These are phyloP conservation scores for Neoaliturus tenellus DNA, from an alignment of 2,888 invertebrate genomes.

Conservation along the genomic window DNA sequence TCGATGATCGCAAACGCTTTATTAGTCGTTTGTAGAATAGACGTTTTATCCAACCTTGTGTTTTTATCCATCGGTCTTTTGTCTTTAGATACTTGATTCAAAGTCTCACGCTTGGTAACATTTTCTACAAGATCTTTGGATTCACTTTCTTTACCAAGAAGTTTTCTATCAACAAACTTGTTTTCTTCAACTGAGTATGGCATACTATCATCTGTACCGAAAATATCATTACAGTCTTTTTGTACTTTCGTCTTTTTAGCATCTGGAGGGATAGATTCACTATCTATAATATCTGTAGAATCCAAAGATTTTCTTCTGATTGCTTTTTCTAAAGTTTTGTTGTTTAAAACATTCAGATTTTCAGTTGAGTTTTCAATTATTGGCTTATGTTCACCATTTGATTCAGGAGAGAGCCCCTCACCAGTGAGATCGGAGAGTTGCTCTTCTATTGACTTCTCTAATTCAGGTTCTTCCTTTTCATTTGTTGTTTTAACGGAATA, in stretches of 20 bases:
- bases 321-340: neutral
- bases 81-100: too few species aligned
- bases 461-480: neutral
- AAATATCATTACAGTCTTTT: slow-evolving; percentile 13
- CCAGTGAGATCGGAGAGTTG: neutral
- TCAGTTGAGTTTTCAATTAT: slow-evolving; percentile 16
- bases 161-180: slow-evolving; percentile 35
- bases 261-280: slow-evolving; percentile 55
- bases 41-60: neutral
- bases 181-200: slow-evolving; percentile 43
- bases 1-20: neutral
- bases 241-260: slow-evolving; percentile 48
- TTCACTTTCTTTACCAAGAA: slow-evolving; percentile 38
- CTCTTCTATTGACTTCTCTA: slow-evolving; percentile 18
- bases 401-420: neutral
- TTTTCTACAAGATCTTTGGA: neutral
- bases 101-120: neutral
- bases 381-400: slow-evolving; percentile 11
- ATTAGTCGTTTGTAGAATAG: slow-evolving; percentile 12
- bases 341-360: neutral
- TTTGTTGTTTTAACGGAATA: neutral
- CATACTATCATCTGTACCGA: slow-evolving; percentile 5
- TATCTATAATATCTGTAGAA: slow-evolving; percentile 42
- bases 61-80: neutral
- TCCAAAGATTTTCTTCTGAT: slow-evolving; percentile 40